Evolutionary conservation across 2,888 invertebrate species (phyloP).

Genomic region (Amphipoea lucens): DNA sequence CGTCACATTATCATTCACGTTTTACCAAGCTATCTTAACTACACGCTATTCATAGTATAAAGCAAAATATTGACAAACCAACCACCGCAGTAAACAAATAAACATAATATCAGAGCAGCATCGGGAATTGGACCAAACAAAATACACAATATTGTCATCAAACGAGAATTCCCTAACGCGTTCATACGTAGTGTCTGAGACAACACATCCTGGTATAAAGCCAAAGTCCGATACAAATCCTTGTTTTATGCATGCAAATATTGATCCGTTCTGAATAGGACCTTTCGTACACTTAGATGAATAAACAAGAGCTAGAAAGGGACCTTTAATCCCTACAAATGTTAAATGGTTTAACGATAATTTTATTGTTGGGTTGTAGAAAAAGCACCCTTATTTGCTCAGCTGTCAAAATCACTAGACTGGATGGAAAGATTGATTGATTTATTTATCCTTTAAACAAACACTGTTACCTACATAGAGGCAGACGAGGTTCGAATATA

Average conservation of each 20-base stretch:
- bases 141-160: conserved; percentile 43
- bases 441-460: conserved; percentile 15
- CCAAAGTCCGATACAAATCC: conserved; percentile 58
- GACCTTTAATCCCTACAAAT: conserved; percentile 13
- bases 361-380: conserved; percentile 8
- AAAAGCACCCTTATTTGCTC: conserved; percentile 27
- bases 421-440: conserved; percentile 7
- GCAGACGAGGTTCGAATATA: neutral
- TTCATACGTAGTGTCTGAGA: conserved; percentile 47
- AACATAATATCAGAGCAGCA: conserved; percentile 26
- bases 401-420: neutral
- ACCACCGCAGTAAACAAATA: conserved; percentile 31
- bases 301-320: conserved; percentile 36
- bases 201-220: conserved; percentile 33
- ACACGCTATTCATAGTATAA: neutral
- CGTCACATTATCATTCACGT: neutral
- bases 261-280: conserved; percentile 36
- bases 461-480: too few relatives aligned
- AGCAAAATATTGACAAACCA: conserved; percentile 1
- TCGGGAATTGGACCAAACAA: conserved; percentile 43
- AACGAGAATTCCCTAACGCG: conserved; percentile 43
- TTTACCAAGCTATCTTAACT: neutral
- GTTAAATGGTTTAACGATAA: conserved; percentile 26
- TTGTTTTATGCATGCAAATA: conserved; percentile 58
- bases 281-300: conserved; percentile 31